Evolutionary conservation across 2,888 invertebrate species (phyloP).

Genomic region (Rhagium mordax): DNA sequence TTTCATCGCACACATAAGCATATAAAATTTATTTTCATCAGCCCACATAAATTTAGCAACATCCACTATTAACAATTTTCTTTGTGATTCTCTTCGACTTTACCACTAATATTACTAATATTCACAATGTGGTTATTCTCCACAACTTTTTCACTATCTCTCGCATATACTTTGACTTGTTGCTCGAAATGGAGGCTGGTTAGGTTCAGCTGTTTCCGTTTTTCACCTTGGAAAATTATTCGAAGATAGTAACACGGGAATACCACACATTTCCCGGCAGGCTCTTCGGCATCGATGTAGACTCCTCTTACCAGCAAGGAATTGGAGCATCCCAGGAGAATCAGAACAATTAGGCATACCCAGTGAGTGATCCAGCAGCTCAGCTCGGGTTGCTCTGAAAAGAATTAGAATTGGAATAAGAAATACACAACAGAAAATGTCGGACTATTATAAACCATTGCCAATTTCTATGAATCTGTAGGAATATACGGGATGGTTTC

Average conservation of each 20-base stretch:
- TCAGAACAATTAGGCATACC: constrained; percentile 81
- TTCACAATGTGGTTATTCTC: constrained; percentile 59
- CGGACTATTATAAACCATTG: no score
- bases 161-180: constrained; percentile 45
- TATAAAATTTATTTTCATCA: background rate
- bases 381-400: constrained; percentile 79
- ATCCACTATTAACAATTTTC: constrained; percentile 23
- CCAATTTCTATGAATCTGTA: no score
- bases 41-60: background rate
- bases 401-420: background rate
- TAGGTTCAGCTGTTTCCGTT: constrained; percentile 73
- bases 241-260: constrained; percentile 89
- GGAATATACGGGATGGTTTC: no score
- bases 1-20: no score
- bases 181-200: constrained; percentile 25
- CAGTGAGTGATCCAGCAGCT: constrained; percentile 89
- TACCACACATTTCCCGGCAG: constrained; percentile 86
- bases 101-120: constrained; percentile 43
- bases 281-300: constrained; percentile 90
- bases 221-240: constrained; percentile 81
- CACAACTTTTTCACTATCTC: constrained; percentile 39
- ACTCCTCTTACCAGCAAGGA: constrained; percentile 90
- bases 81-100: constrained; percentile 45
- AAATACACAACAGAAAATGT: no score
- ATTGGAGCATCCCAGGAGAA: constrained; percentile 89